Conservation (phyloP, 2,113 vertebrate species). For the Scophthalmus maximus region DNA sequence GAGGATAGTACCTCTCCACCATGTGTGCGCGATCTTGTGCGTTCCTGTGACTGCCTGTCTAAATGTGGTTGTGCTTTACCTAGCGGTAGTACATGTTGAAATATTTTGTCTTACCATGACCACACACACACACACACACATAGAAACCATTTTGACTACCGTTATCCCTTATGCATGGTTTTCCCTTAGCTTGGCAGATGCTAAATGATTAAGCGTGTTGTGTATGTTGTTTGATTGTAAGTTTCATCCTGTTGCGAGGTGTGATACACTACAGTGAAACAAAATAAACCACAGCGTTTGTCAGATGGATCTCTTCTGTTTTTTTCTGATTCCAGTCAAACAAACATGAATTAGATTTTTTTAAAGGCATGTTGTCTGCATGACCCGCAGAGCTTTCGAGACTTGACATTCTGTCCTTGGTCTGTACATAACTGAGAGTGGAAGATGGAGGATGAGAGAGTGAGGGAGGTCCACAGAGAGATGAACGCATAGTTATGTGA, state of each 20-base stretch:
- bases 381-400: slow-evolving; percentile 9
- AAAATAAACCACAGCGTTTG: not conserved
- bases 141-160: slow-evolving; percentile 14
- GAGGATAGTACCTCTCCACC: slow-evolving; percentile 58
- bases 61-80: slow-evolving; percentile 54
- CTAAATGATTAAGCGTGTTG: slow-evolving; percentile 56
- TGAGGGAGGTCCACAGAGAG: slow-evolving; percentile 18
- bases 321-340: slow-evolving; percentile 21
- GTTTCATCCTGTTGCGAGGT: slow-evolving; percentile 41
- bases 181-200: slow-evolving; percentile 28
- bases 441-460: not conserved
- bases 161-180: slow-evolving; percentile 31
- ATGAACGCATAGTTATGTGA: slow-evolving; percentile 27
- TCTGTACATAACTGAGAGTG: slow-evolving; percentile 12
- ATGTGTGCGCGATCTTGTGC: slow-evolving; percentile 4
- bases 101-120: slow-evolving; percentile 38
- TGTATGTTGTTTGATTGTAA: slow-evolving; percentile 29
- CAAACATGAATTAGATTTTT: slow-evolving; percentile 8
- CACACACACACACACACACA: slow-evolving; percentile 12
- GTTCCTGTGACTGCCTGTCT: slow-evolving; percentile 21
- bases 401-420: slow-evolving; percentile 23
- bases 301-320: slow-evolving; percentile 14
- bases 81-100: slow-evolving; percentile 23
- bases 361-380: slow-evolving; percentile 12
- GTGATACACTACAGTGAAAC: slow-evolving; percentile 3